Base-by-base conservation (phyloP, 2,797 vertebrate genomes). In the Acanthurus lineatus region DNA sequence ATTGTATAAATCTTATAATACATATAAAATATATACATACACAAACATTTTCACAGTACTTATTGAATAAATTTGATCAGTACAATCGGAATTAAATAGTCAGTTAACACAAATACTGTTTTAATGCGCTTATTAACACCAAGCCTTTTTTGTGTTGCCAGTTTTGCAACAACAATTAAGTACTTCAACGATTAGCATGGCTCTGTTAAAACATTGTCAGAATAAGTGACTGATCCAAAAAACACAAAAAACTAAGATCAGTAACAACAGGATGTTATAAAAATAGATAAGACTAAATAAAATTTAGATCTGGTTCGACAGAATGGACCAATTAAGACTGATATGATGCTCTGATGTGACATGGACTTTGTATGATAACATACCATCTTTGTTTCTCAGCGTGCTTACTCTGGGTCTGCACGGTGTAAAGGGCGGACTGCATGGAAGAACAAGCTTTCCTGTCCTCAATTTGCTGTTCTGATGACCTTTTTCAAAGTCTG, bases 401-500 rank as follows among this genome's bases (percentile, higher is more conserved):
- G 16, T 20, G 7, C 69, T 76, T 62, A 32, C 49, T 74, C 48
- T 47, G 22, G 72, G 48, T 68, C 38, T 77, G 35, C 51, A 65
- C 0, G 22, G 54, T 0, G 52, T 88, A 20, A 61, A 49, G 2
- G 35, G 44, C 0, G 2, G 66, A 62, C 16, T 54, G 1, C 44
- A 79, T 0, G 76, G 85, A 58, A 94, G 83, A 61, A 91, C 28
- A 20, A 95, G 90, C 48, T 76, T 88, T 57, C 94, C 95, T 42
- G 91, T 82, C 0, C 28, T 76, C 12, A 48, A 3, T 19, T 62
- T 51, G 1, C 88, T 53, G 53, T 83, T 89, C 2, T 48, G 54
- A 51, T 53, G 83, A 57, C 89, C 94, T 67, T 84, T 88, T 62
- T 98, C 92, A 71, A 96, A 97, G 72, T 98, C 97, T 49, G 95